Percentiles rank a stretch among this genome's conserved stretches.
These are phyloP conservation scores for Craseonycteris thonglongyai DNA, from an alignment of 2,113 vertebrate genomes.

Conservation along the genomic window DNA sequence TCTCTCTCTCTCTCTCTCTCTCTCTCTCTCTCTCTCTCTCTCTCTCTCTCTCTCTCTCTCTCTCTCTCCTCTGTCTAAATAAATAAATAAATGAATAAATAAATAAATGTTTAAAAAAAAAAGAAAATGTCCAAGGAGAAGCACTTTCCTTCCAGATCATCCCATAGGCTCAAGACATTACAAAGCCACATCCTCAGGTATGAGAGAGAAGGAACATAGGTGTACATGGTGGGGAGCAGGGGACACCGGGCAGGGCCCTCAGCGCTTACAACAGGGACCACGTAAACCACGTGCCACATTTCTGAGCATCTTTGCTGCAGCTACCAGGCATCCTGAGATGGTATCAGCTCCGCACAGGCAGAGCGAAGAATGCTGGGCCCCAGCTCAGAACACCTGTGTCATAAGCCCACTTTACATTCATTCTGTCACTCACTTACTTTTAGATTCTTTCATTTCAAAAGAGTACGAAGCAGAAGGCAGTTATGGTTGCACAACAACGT, in stretches of 20 bases:
- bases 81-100: too few species aligned
- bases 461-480: neutral
- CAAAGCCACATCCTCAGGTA: neutral
- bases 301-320: neutral
- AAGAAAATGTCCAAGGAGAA: neutral
- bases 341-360: too few species aligned
- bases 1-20: too few species aligned
- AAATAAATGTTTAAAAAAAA: too few species aligned
- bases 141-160: neutral
- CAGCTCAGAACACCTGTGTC: neutral
- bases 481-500: neutral
- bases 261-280: neutral
- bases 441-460: neutral
- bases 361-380: neutral
- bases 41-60: too few species aligned
- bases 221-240: fast-evolving
- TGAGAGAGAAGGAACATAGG: neutral
- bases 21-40: too few species aligned
- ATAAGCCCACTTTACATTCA: neutral
- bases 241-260: neutral
- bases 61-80: too few species aligned
- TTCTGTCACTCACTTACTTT: neutral
- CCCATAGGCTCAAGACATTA: neutral
- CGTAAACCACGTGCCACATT: neutral
- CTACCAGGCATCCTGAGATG: neutral